phyloP scores from a whole-genome alignment of 2,888 invertebrate species.

The Orthosia cruda region DNA sequence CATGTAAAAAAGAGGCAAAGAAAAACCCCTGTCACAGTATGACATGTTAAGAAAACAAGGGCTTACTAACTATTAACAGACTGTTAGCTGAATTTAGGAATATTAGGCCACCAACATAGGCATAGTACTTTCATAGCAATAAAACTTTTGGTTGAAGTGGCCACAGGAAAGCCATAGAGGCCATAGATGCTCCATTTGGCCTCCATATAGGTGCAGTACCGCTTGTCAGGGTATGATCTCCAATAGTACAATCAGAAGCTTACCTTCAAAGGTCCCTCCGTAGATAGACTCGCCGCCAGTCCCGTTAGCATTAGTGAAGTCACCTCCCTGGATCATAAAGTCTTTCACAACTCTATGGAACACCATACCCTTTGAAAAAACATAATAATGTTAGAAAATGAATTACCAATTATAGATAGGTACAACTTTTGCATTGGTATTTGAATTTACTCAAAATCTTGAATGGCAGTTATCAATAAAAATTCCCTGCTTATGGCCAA shows the following conservation, averaged over 20 bases:
- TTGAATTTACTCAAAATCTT: background rate
- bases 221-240: too few species aligned
- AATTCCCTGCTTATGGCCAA: background rate
- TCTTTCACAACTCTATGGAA: constrained; percentile 99
- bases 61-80: too few species aligned
- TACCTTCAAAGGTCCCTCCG: constrained; percentile 99
- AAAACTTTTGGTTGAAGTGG: too few species aligned
- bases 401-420: background rate
- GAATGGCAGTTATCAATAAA: background rate
- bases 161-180: too few species aligned
- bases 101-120: too few species aligned
- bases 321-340: constrained; percentile 99
- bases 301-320: constrained; percentile 98
- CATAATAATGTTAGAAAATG: background rate
- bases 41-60: too few species aligned
- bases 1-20: too few species aligned
- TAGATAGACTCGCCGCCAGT: constrained; percentile 99
- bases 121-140: too few species aligned
- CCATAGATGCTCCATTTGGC: too few species aligned
- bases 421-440: background rate
- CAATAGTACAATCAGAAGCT: background rate
- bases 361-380: constrained; percentile 92
- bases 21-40: too few species aligned
- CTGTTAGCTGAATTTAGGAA: too few species aligned
- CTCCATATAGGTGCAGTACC: too few species aligned